Evolutionary conservation across 1,140 invertebrate genomes (phyloP).

Genomic region (Zaprionus taronus): DNA sequence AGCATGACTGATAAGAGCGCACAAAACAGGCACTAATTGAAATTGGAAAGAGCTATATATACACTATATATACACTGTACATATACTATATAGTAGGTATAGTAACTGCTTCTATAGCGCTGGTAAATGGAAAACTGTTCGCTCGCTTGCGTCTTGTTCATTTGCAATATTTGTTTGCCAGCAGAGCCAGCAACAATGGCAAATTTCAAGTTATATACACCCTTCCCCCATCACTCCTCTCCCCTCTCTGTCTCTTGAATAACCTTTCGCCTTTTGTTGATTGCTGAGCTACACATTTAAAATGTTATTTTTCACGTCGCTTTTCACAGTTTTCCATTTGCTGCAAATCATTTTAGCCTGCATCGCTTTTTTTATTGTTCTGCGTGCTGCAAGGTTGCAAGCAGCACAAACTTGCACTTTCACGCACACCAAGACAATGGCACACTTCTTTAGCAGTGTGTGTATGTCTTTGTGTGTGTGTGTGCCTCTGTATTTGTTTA

Average conservation of each 20-base stretch:
- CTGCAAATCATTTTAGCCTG: slow-evolving; percentile 68
- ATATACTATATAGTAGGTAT: neutral
- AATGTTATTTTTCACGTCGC: slow-evolving; percentile 65
- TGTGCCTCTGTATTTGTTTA: slow-evolving; percentile 18
- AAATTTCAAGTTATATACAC: slow-evolving; percentile 11
- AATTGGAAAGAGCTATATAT: neutral
- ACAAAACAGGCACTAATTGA: neutral
- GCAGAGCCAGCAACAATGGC: neutral
- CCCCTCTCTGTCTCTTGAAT: neutral
- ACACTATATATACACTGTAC: neutral
- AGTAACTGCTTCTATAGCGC: neutral
- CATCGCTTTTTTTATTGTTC: slow-evolving; percentile 68
- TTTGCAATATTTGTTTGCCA: slow-evolving; percentile 4
- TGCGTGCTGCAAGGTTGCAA: slow-evolving; percentile 65
- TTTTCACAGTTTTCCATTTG: slow-evolving; percentile 75
- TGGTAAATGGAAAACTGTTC: neutral
- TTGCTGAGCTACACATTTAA: slow-evolving; percentile 52
- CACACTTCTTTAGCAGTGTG: slow-evolving; percentile 14
- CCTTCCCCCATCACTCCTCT: neutral
- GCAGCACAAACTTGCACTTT: slow-evolving; percentile 72
- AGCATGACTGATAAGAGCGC: neutral
- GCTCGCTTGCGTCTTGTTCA: neutral
- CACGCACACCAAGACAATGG: slow-evolving; percentile 41
- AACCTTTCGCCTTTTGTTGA: slow-evolving; percentile 1
- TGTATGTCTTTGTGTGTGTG: slow-evolving; percentile 11